phyloP scores from a whole-genome alignment of 2,113 vertebrate genomes.

The Cairina moschata region DNA sequence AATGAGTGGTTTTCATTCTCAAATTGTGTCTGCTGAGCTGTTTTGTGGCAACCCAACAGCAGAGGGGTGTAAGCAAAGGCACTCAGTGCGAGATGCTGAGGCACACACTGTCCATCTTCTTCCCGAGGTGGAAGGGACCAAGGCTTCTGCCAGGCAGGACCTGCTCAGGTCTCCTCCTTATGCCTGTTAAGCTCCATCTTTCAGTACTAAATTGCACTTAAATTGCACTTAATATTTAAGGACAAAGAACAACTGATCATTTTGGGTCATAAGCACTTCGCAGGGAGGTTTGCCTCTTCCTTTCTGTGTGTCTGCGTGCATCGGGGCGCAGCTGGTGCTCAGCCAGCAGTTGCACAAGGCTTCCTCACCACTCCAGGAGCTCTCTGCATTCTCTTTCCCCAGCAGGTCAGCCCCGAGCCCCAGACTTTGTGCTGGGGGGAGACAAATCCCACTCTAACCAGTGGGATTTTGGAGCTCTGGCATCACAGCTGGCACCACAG shows the following conservation, averaged over 20 bases:
- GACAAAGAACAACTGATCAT: background rate
- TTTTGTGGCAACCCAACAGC: background rate
- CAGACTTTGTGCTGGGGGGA: background rate
- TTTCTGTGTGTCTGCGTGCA: rapidly evolving
- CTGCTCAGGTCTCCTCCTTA: background rate
- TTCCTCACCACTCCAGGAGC: background rate
- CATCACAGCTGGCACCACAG: background rate
- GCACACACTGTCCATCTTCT: background rate
- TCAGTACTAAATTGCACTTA: background rate
- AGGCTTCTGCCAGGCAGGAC: background rate
- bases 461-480: background rate
- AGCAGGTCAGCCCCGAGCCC: background rate
- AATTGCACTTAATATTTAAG: background rate
- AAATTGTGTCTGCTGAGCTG: background rate
- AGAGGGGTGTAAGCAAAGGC: background rate
- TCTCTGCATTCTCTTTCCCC: background rate
- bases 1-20: background rate
- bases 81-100: background rate
- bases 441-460: background rate
- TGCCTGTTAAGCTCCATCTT: background rate
- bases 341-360: background rate
- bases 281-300: background rate
- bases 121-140: background rate
- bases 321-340: background rate
- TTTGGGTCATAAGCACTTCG: background rate